Conservation (phyloP, 2,888 invertebrate species). For the Epinotia bilunana region DNA sequence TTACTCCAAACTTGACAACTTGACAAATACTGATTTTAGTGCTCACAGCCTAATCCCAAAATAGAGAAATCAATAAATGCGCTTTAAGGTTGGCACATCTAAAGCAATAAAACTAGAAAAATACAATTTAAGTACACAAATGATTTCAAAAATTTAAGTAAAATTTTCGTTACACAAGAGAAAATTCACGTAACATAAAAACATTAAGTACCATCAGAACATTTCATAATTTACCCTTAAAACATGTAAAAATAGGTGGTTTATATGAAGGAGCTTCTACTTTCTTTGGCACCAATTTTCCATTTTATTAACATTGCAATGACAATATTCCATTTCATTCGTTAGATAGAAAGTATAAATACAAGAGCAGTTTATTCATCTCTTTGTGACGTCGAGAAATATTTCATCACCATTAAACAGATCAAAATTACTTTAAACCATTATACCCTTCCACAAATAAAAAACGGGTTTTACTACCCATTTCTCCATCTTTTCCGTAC, state of each 20-base stretch:
- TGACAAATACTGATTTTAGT: constrained; percentile 10
- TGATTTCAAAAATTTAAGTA: neutral
- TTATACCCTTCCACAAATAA: neutral
- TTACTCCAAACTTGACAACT: no score
- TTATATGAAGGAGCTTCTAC: no score
- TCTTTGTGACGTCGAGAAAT: neutral
- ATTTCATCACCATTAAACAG: neutral
- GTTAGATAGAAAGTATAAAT: neutral
- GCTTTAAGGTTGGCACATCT: constrained; percentile 3
- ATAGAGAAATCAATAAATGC: neutral
- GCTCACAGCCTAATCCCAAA: constrained; percentile 31
- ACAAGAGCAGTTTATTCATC: neutral
- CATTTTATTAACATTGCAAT: no score
- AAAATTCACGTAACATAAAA: neutral
- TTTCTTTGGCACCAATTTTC: no score
- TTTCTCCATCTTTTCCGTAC: neutral
- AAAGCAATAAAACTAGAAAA: neutral
- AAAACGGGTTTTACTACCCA: neutral
- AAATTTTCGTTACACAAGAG: neutral
- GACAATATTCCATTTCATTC: no score
- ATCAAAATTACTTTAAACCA: neutral
- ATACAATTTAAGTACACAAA: neutral
- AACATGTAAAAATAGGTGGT: no score
- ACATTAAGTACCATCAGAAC: no score
- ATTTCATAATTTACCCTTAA: no score